These are phyloP conservation scores for Sycophila sp. DNA, from an alignment of 1,140 invertebrate genomes.

Conservation along the genomic window DNA sequence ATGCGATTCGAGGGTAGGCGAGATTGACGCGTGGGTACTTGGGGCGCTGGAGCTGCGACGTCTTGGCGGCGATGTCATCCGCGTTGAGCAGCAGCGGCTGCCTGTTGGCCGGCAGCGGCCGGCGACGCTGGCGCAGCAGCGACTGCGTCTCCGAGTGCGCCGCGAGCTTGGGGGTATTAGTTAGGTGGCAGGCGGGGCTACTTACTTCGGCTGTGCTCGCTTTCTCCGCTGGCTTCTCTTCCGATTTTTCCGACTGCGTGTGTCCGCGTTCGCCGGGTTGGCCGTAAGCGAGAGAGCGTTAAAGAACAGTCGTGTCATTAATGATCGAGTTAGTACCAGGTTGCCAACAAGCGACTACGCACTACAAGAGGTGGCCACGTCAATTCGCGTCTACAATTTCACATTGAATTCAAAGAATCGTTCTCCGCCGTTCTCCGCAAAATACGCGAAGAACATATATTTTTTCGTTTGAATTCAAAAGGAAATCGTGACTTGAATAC, in stretches of 20 bases:
- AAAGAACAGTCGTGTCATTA: constrained; percentile 52
- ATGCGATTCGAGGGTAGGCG: constrained; percentile 45
- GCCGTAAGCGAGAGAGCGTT: constrained; percentile 41
- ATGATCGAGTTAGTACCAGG: constrained; percentile 25
- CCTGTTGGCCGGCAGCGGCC: constrained; percentile 35
- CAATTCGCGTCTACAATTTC: background rate
- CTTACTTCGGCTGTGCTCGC: constrained; percentile 64
- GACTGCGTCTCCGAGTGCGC: constrained; percentile 31
- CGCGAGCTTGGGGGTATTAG: constrained; percentile 33
- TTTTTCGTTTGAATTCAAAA: no score
- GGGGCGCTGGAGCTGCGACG: background rate
- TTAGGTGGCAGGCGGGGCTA: constrained; percentile 55
- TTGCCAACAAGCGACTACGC: no score
- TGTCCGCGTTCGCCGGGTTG: no score
- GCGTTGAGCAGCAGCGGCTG: background rate
- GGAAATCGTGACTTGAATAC: no score
- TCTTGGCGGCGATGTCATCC: background rate
- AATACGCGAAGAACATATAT: background rate
- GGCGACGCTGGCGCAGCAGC: constrained; percentile 57
- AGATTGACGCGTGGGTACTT: constrained; percentile 55
- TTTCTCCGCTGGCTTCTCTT: constrained; percentile 59
- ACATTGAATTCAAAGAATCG: background rate
- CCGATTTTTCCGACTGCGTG: constrained; percentile 64
- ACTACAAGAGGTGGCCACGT: background rate
- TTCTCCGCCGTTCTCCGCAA: no score